Evolutionary conservation across 2,888 invertebrate genomes (phyloP).

Genomic region (Leptopilina myrica): DNA sequence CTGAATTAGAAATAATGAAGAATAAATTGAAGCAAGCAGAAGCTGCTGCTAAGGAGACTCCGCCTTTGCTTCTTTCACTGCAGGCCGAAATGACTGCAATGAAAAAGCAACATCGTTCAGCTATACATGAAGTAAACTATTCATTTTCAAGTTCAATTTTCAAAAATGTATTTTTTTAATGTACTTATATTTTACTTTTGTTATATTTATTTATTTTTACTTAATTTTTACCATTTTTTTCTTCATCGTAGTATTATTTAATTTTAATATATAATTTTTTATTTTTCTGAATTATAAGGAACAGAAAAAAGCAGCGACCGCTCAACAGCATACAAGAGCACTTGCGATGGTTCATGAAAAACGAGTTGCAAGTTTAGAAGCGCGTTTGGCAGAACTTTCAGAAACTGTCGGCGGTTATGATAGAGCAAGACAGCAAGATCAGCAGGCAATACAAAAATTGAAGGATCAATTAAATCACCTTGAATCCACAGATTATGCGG

Average conservation of each 20-base stretch:
- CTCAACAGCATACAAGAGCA: constrained; percentile 84
- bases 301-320: constrained; percentile 84
- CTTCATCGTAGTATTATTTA: too few relatives aligned
- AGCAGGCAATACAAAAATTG: constrained; percentile 84
- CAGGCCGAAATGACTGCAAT: constrained; percentile 86
- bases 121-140: constrained; percentile 80
- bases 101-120: constrained; percentile 85
- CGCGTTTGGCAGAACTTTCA: constrained; percentile 87
- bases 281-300: constrained; percentile 76
- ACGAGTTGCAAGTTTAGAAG: constrained; percentile 86
- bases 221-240: neutral
- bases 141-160: neutral
- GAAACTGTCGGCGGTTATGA: constrained; percentile 88
- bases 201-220: neutral
- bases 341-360: constrained; percentile 86
- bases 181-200: neutral
- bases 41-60: constrained; percentile 80
- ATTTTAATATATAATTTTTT: neutral
- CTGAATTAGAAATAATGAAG: constrained; percentile 82
- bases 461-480: constrained; percentile 76
- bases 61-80: constrained; percentile 82
- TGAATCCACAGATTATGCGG: constrained; percentile 64
- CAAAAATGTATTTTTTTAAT: too few relatives aligned
- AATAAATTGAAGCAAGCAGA: constrained; percentile 83
- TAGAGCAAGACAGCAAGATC: constrained; percentile 84